Evolutionary conservation across 2,888 invertebrate genomes (phyloP).

Genomic region (Therioaphis trifolii): DNA sequence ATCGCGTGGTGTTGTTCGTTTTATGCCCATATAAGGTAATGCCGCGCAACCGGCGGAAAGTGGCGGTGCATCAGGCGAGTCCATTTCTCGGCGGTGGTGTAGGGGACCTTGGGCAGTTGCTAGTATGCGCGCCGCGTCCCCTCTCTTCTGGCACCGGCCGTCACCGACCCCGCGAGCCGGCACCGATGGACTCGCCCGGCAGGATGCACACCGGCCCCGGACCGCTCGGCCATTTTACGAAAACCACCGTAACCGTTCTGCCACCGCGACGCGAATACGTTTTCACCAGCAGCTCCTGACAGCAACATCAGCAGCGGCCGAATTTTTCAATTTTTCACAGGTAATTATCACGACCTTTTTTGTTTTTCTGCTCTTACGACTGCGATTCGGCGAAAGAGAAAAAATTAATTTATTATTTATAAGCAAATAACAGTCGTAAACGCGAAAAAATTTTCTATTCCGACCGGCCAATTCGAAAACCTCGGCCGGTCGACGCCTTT

Average conservation of each 20-base stretch:
- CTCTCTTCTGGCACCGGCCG: background rate
- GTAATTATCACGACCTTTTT: constrained; percentile 13
- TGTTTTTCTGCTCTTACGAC: background rate
- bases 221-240: constrained; percentile 64
- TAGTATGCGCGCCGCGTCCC: background rate
- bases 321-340: background rate
- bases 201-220: constrained; percentile 54
- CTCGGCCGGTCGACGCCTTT: background rate
- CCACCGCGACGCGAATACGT: constrained; percentile 20
- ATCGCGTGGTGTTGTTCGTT: constrained; percentile 76
- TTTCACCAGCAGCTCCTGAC: background rate
- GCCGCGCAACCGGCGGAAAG: constrained; percentile 74
- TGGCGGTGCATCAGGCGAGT: constrained; percentile 71
- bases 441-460: no score
- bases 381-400: no score
- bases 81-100: constrained; percentile 67
- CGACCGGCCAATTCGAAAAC: background rate
- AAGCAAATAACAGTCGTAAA: no score
- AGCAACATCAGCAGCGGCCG: background rate
- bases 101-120: background rate
- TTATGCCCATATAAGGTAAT: constrained; percentile 87
- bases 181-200: constrained; percentile 65
- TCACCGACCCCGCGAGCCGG: background rate
- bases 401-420: no score
- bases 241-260: constrained; percentile 58